Evolutionary conservation across 1,140 invertebrate species (phyloP).

Genomic region (Andricus grossulariae): DNA sequence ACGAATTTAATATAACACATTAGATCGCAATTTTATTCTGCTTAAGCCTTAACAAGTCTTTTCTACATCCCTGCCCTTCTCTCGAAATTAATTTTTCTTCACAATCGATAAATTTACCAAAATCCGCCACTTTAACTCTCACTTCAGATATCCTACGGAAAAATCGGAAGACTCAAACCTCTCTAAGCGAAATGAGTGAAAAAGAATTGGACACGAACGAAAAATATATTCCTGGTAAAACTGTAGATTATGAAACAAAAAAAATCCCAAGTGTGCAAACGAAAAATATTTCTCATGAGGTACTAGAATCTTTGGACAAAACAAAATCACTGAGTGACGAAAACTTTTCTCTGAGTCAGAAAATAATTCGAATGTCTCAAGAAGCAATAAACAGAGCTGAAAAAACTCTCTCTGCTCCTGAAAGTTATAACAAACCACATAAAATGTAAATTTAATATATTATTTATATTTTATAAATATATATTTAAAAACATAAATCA

Average conservation of each 20-base stretch:
- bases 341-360: background rate
- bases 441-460: constrained; percentile 2
- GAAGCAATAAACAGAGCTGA: constrained; percentile 13
- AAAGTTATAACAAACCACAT: background rate
- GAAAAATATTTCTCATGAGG: background rate
- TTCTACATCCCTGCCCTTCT: constrained; percentile 43
- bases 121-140: constrained; percentile 51
- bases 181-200: constrained; percentile 6
- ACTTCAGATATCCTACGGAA: constrained; percentile 50
- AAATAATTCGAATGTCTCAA: constrained; percentile 1
- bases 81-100: constrained; percentile 40
- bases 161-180: constrained; percentile 55
- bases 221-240: constrained; percentile 43
- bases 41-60: background rate
- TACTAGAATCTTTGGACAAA: background rate
- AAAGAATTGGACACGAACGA: too few relatives aligned
- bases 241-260: background rate
- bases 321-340: background rate
- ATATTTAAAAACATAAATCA: background rate
- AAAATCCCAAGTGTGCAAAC: background rate
- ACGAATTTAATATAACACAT: constrained; percentile 48
- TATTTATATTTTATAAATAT: background rate
- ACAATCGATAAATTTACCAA: constrained; percentile 39
- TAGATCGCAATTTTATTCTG: constrained; percentile 1
- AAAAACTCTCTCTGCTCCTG: constrained; percentile 4